Evolutionary conservation across 2,888 invertebrate species (phyloP), one percentile per base, ranked within the genome.

Genomic region (Luperina nickerlii): DNA sequence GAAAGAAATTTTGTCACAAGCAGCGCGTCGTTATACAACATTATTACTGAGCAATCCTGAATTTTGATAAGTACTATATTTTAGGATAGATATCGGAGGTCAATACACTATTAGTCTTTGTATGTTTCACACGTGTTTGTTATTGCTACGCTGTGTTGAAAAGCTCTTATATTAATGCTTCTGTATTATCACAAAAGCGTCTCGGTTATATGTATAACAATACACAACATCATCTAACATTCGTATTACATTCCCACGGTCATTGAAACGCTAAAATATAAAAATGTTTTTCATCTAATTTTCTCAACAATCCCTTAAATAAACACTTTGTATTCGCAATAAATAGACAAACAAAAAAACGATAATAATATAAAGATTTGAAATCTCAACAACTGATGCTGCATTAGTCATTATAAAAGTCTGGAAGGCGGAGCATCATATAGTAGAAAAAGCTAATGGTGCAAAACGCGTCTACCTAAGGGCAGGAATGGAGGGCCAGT

Each of bases 401-500:
- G 48, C 27, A 65, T 62, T 79, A 77, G 65, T 27, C 42, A 80
- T 71, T 81, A 90, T 87, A 71, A 88, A 88, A 75, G 42, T 75
- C 72, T 73, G n/a, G 20, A 63, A 57, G 88, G 86, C 88, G 86
- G 88, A 87, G 87, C 89, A 81, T 88, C 87, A 85, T 88, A 88
- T 86, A 81, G 80, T 82, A 89, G 89, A 93, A 92, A 93, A 93
- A 92, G 87, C 90, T 91, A 93, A 92, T 91, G 86, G 89, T 86
- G 90, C 91, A 90, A 90, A 94, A 92, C 89, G 83, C 82, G 82
- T 85, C 89, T 90, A 91, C 90, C 89, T 89, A 77, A 82, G 81
- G 91, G 90, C 90, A 90, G 90, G 90, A 92, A 93, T 91, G 90
- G 86, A 88, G 88, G 86, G 86, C 89, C 90, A 84, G 83, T 87